Percentiles rank a stretch among this genome's conserved stretches.
phyloP scores from a whole-genome alignment of 23 tunicate genomes.

The Ascidia mentula region DNA sequence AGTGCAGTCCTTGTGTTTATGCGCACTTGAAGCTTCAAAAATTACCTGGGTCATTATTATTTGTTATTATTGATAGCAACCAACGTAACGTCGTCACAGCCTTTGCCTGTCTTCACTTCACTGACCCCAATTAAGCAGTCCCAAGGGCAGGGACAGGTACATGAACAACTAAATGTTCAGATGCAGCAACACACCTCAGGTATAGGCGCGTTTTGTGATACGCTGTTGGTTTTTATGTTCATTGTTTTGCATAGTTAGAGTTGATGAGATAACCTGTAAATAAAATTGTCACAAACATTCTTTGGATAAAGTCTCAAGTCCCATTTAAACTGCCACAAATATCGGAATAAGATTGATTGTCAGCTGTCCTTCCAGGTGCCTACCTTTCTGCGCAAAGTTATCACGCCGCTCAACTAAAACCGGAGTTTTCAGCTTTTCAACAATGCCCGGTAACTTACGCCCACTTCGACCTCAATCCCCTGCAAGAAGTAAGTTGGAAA shows the following conservation, averaged over 20 bases:
- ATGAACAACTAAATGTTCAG: constrained; percentile 32
- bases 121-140: constrained; percentile 34
- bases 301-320: too few relatives aligned
- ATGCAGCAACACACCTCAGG: constrained; percentile 24
- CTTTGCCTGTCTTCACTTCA: constrained; percentile 33
- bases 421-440: not conserved
- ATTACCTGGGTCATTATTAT: not conserved
- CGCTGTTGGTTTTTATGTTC: too few relatives aligned
- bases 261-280: too few relatives aligned
- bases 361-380: not conserved
- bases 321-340: too few relatives aligned
- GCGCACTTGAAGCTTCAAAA: not conserved
- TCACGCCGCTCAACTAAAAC: not conserved
- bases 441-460: not conserved
- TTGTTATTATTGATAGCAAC: constrained; percentile 11
- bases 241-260: too few relatives aligned
- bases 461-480: not conserved
- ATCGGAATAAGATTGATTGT: too few relatives aligned
- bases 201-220: not conserved
- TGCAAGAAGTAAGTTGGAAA: not conserved
- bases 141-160: constrained; percentile 21
- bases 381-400: not conserved
- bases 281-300: too few relatives aligned
- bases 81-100: not conserved
- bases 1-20: not conserved